Evolutionary conservation across 2,113 vertebrate genomes (phyloP).

Genomic region (Trichechus manatus): DNA sequence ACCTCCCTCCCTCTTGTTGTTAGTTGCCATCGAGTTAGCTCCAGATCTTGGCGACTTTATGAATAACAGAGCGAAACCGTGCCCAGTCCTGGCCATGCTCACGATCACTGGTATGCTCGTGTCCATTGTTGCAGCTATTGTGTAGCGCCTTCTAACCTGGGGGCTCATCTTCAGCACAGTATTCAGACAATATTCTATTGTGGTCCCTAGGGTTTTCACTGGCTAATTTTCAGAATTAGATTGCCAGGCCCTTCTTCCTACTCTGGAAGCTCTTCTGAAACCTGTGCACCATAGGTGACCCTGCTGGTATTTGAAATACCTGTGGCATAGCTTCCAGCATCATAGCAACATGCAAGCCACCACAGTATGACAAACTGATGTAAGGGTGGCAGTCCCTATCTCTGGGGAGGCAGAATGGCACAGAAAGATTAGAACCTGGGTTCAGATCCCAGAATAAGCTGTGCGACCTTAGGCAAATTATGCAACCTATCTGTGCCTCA

Average conservation of each 20-base stretch:
- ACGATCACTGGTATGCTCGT: not conserved
- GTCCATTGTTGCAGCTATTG: no score
- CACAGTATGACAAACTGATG: not conserved
- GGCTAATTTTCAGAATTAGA: not conserved
- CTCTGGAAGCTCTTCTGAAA: not conserved
- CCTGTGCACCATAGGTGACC: not conserved
- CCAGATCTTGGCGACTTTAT: not conserved
- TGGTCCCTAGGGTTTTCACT: not conserved
- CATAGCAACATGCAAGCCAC: not conserved
- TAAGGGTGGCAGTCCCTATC: not conserved
- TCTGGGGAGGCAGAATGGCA: not conserved
- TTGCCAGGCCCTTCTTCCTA: not conserved
- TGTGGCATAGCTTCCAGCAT: not conserved
- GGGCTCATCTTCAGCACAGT: not conserved
- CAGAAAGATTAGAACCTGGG: not conserved
- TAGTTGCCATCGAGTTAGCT: not conserved
- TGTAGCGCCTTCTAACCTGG: not conserved
- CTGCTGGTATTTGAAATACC: not conserved
- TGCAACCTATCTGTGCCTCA: not conserved
- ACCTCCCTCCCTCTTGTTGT: not conserved
- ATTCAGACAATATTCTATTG: not conserved
- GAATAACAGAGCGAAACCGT: not conserved
- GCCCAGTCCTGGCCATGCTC: not conserved
- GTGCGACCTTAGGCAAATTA: not conserved
- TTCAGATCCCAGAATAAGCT: not conserved